Conservation (phyloP, 1,140 invertebrate genomes). For the Aethina tumida region DNA sequence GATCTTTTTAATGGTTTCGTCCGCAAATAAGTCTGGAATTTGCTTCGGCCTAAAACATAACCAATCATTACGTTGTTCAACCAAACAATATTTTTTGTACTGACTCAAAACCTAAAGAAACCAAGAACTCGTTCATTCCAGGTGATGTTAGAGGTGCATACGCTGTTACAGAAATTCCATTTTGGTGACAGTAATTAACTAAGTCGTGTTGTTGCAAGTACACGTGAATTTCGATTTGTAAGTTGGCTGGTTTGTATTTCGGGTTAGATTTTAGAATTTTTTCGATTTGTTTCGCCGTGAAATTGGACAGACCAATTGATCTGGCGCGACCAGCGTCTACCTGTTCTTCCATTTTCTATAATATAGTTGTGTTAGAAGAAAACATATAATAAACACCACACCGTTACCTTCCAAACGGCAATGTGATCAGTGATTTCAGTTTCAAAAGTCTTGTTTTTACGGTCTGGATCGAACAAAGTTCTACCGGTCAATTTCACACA, state of each 20-base stretch:
- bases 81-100: slow-evolving; percentile 52
- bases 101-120: slow-evolving; percentile 38
- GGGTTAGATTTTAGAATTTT: slow-evolving; percentile 50
- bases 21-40: no score
- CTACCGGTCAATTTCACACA: slow-evolving; percentile 23
- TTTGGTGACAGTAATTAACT: slow-evolving; percentile 55
- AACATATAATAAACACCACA: no score
- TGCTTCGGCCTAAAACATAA: no score
- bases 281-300: slow-evolving; percentile 58
- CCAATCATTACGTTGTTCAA: no score
- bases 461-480: no score
- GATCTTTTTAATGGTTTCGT: no score
- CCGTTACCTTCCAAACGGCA: slow-evolving; percentile 62
- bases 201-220: slow-evolving; percentile 73
- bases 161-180: slow-evolving; percentile 65
- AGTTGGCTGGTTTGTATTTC: slow-evolving; percentile 55
- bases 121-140: slow-evolving; percentile 41
- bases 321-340: slow-evolving; percentile 48
- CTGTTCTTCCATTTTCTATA: slow-evolving; percentile 60
- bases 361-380: no score
- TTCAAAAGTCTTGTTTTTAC: no score
- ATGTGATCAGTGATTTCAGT: slow-evolving; percentile 60
- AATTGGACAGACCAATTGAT: slow-evolving; percentile 68
- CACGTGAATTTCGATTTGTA: slow-evolving; percentile 70
- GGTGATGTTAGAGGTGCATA: slow-evolving; percentile 72